These are phyloP conservation scores for Melanocharis versteri DNA, from an alignment of 2,113 vertebrate genomes.

Conservation along the genomic window DNA sequence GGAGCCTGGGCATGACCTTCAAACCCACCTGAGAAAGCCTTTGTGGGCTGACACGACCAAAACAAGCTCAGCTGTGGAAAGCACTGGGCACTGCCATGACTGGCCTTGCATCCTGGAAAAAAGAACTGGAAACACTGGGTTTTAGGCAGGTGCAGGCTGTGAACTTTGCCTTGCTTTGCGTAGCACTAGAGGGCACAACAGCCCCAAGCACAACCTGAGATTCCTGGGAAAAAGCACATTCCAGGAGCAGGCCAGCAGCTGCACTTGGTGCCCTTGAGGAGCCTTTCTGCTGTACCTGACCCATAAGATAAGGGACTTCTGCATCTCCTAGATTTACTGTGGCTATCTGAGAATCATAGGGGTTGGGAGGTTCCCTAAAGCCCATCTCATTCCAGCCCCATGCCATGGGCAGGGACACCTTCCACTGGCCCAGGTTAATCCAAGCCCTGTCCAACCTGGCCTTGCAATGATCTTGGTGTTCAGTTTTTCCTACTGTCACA, in stretches of 20 bases:
- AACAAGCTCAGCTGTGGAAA: background rate
- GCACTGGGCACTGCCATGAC: rapidly evolving
- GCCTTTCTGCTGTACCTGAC: background rate
- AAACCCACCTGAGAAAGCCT: background rate
- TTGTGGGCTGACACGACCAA: background rate
- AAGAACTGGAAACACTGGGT: background rate
- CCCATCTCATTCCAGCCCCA: background rate
- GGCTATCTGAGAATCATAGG: background rate
- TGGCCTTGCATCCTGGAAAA: rapidly evolving
- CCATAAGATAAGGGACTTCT: background rate
- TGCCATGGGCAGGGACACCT: background rate
- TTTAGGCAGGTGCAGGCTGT: background rate
- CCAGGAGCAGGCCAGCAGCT: background rate
- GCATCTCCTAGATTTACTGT: background rate
- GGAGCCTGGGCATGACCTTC: background rate
- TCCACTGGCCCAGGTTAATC: background rate
- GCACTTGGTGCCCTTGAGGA: background rate
- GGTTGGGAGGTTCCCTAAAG: background rate
- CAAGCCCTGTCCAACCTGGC: background rate
- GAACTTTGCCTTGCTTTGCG: background rate
- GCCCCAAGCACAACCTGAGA: background rate
- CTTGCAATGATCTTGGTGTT: background rate
- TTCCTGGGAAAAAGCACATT: background rate
- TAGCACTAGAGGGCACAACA: constrained; percentile 22
- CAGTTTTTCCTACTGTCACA: background rate